phyloP scores from a whole-genome alignment of 2,797 vertebrate genomes.

The Lacerta viridis region DNA sequence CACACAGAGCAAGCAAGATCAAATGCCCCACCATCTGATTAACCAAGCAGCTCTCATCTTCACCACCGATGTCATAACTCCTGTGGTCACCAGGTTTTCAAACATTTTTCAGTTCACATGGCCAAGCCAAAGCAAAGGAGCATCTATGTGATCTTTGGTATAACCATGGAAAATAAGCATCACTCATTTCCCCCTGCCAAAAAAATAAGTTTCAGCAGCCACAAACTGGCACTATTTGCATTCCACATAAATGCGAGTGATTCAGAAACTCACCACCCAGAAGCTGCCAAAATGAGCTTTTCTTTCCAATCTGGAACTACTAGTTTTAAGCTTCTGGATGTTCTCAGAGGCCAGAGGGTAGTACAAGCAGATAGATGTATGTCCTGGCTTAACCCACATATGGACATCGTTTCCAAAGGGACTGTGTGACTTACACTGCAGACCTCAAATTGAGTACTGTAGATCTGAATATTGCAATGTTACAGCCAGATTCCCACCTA shows the following conservation, averaged over 20 bases:
- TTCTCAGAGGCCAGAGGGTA: slow-evolving; percentile 19
- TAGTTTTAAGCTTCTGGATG: background rate
- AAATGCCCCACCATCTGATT: background rate
- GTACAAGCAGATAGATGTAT: background rate
- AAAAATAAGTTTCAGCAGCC: slow-evolving; percentile 32
- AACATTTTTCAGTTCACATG: slow-evolving; percentile 4
- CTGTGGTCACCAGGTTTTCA: background rate
- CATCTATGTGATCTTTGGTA: background rate
- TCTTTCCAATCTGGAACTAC: slow-evolving; percentile 38
- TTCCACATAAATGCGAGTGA: background rate
- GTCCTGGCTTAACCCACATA: background rate
- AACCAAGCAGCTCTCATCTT: background rate
- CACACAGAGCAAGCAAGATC: background rate
- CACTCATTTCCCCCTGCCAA: background rate
- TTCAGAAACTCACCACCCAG: slow-evolving; percentile 1
- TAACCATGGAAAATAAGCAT: slow-evolving; percentile 35
- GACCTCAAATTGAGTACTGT: background rate
- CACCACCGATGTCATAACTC: background rate
- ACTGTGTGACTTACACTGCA: background rate
- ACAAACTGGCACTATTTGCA: slow-evolving; percentile 17
- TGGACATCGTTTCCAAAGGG: background rate
- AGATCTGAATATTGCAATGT: background rate
- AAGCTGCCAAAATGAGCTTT: slow-evolving; percentile 15
- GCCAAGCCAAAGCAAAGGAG: slow-evolving; percentile 2
- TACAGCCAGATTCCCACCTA: background rate